Conservation (phyloP, 2,888 invertebrate genomes). For the Leptopterna dolabrata region DNA sequence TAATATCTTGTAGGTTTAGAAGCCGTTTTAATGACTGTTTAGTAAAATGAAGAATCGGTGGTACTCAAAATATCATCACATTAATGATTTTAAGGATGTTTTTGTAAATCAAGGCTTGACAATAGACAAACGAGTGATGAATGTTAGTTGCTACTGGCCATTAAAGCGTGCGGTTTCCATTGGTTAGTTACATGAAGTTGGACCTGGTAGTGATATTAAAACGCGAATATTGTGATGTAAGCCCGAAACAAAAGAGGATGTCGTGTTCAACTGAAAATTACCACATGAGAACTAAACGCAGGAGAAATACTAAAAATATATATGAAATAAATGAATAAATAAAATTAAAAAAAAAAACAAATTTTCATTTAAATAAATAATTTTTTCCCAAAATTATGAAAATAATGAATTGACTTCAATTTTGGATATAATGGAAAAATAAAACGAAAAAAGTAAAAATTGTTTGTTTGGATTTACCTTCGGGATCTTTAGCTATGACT, state of each 20-base stretch:
- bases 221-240: background rate
- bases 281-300: too few relatives aligned
- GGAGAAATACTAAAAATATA: too few relatives aligned
- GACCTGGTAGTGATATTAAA: background rate
- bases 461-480: slow-evolving; percentile 72
- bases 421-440: background rate
- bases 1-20: too few relatives aligned
- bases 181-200: background rate
- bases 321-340: too few relatives aligned
- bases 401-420: slow-evolving; percentile 9
- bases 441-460: slow-evolving; percentile 5
- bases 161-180: too few relatives aligned
- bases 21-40: too few relatives aligned
- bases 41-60: too few relatives aligned
- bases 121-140: too few relatives aligned
- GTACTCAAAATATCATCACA: too few relatives aligned
- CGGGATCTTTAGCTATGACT: slow-evolving; percentile 93
- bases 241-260: background rate
- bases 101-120: too few relatives aligned
- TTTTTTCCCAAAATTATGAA: background rate
- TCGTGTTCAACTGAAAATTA: background rate
- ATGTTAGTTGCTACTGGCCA: too few relatives aligned
- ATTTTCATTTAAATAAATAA: background rate
- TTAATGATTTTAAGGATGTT: too few relatives aligned
- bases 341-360: background rate